Evolutionary conservation across 2,113 vertebrate species (phyloP).

Genomic region (Catagonus wagneri): DNA sequence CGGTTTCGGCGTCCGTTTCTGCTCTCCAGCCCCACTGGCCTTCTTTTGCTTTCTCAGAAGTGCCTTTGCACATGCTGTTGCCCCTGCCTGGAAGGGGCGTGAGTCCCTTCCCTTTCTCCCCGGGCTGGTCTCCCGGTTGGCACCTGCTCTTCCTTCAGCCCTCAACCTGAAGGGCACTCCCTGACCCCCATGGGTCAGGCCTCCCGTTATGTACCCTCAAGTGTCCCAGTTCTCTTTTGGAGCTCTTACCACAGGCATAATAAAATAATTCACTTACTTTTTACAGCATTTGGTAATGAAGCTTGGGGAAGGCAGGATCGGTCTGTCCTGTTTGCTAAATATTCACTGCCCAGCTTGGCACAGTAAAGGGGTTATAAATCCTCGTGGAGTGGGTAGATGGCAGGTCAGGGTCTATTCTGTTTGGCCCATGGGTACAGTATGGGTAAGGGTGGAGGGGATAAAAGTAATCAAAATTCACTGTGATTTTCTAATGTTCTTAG

Average conservation of each 20-base stretch:
- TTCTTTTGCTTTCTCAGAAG: not conserved
- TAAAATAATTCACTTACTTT: slow-evolving; percentile 28
- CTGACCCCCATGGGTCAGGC: not conserved
- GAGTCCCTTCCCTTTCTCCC: rapidly evolving
- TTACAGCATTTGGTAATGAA: not conserved
- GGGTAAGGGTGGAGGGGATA: not conserved
- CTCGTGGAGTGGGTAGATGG: not conserved
- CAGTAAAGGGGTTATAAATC: not conserved
- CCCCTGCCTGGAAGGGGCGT: not conserved
- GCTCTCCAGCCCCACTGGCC: not conserved
- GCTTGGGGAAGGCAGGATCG: not conserved
- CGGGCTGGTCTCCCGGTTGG: not conserved
- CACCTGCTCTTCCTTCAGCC: not conserved
- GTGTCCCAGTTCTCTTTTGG: not conserved
- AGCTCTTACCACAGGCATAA: not conserved
- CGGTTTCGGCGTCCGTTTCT: not conserved
- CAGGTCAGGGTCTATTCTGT: not conserved
- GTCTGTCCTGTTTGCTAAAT: not conserved
- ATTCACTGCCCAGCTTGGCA: not conserved
- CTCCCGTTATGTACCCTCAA: not conserved
- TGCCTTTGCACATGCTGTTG: not conserved
- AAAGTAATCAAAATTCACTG: not conserved
- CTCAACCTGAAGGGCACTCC: not conserved
- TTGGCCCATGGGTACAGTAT: not conserved
- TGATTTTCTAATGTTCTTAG: not conserved